phyloP scores from a whole-genome alignment of 2,797 vertebrate species.

The Emys orbicularis region DNA sequence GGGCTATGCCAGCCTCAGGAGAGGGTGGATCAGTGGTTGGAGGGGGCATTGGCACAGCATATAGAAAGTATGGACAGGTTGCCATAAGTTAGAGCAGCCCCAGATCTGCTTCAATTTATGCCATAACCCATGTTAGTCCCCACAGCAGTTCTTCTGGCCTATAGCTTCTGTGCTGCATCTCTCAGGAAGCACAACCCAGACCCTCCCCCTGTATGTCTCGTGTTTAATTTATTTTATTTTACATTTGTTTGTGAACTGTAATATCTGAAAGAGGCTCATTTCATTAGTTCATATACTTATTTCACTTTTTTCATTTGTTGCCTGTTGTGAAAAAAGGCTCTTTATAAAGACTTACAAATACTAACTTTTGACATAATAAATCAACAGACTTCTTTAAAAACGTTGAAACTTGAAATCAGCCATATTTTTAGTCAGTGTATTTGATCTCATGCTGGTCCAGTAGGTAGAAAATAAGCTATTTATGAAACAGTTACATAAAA shows the following conservation, averaged over 20 bases:
- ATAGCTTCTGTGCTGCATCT: not conserved
- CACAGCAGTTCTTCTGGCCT: not conserved
- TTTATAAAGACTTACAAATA: not conserved
- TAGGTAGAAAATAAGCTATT: not conserved
- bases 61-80: not conserved
- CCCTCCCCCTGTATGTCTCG: not conserved
- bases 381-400: not conserved
- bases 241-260: not conserved
- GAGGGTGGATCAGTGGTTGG: too few relatives aligned
- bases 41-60: not conserved
- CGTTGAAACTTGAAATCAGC: not conserved
- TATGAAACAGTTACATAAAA: too few relatives aligned
- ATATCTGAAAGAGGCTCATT: not conserved
- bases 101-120: not conserved
- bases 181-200: accelerated
- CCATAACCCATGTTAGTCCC: not conserved
- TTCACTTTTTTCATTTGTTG: not conserved
- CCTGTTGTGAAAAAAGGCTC: not conserved
- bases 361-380: not conserved
- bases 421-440: not conserved
- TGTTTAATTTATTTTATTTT: not conserved
- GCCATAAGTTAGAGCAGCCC: not conserved
- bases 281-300: not conserved
- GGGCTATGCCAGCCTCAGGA: too few relatives aligned
- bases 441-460: not conserved